Conservation (phyloP, 2,888 invertebrate species). For the Agelastica alni region DNA sequence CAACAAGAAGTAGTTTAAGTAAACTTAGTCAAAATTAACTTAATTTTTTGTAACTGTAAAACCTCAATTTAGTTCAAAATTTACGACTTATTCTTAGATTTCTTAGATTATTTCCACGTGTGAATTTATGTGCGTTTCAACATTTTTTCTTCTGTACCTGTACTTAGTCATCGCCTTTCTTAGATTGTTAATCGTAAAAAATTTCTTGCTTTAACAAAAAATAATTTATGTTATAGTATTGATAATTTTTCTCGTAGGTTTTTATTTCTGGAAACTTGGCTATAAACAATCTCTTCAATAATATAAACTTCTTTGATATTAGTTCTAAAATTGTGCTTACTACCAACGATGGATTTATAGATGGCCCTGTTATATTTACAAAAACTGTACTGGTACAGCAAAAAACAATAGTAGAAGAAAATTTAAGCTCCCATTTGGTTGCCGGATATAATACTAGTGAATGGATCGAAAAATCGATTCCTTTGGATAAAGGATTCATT, state of each 20-base stretch:
- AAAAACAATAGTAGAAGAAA: slow-evolving; percentile 36
- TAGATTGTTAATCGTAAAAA: no score
- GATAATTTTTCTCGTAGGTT: slow-evolving; percentile 40
- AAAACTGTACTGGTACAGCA: slow-evolving; percentile 45
- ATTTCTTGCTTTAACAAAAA: no score
- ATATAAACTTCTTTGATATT: slow-evolving; percentile 49
- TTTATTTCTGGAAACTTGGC: slow-evolving; percentile 46
- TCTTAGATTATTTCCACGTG: no score
- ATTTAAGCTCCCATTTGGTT: slow-evolving; percentile 50
- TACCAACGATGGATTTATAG: slow-evolving; percentile 48
- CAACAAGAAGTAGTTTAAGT: no score
- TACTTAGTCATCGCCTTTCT: no score
- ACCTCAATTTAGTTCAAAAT: no score
- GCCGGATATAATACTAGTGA: slow-evolving; percentile 53
- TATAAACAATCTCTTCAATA: slow-evolving; percentile 45
- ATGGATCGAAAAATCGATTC: slow-evolving; percentile 56
- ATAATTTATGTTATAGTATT: no score
- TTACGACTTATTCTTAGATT: no score
- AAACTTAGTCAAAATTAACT: no score
- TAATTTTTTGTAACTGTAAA: no score
- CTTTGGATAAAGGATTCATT: slow-evolving; percentile 53
- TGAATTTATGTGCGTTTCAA: no score
- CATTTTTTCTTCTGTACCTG: no score
- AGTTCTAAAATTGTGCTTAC: slow-evolving; percentile 54
- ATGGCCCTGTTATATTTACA: slow-evolving; percentile 52